Conservation (phyloP, 2,113 vertebrate genomes). For the Platichthys stellatus region DNA sequence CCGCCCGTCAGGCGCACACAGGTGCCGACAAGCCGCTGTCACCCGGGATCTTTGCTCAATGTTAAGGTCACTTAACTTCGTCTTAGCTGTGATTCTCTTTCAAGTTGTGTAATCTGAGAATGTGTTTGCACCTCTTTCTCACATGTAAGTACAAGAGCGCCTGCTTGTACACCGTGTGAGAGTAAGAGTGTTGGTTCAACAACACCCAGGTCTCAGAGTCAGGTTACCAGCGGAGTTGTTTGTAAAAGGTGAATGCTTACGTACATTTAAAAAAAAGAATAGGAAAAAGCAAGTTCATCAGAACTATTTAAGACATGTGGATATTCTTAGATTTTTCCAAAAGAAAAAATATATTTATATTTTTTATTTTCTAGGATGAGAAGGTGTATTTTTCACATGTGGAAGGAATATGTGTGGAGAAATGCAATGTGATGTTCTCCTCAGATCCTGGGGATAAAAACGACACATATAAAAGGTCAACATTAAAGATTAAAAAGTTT, state of each 20-base stretch:
- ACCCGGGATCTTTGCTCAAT: constrained; percentile 46
- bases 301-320: not conserved
- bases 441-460: not conserved
- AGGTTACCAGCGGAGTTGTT: too few relatives aligned
- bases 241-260: not conserved
- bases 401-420: not conserved
- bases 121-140: constrained; percentile 25
- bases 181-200: not conserved
- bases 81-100: constrained; percentile 30
- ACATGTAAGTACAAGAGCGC: constrained; percentile 21
- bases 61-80: constrained; percentile 50
- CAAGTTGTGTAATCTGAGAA: constrained; percentile 19
- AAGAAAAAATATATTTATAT: too few relatives aligned
- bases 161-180: not conserved
- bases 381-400: not conserved
- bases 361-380: not conserved
- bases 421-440: too few relatives aligned
- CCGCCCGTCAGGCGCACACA: constrained; percentile 25
- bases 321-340: too few relatives aligned
- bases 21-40: constrained; percentile 52
- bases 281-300: not conserved
- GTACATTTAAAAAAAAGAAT: not conserved
- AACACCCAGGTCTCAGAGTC: not conserved
- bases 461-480: not conserved
- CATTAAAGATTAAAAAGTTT: not conserved